A percentile compares a stretch with the other conserved stretches of the same genome.
Evolutionary conservation across 2,888 invertebrate genomes (phyloP).

Genomic region (Shargacucullia verbasci): DNA sequence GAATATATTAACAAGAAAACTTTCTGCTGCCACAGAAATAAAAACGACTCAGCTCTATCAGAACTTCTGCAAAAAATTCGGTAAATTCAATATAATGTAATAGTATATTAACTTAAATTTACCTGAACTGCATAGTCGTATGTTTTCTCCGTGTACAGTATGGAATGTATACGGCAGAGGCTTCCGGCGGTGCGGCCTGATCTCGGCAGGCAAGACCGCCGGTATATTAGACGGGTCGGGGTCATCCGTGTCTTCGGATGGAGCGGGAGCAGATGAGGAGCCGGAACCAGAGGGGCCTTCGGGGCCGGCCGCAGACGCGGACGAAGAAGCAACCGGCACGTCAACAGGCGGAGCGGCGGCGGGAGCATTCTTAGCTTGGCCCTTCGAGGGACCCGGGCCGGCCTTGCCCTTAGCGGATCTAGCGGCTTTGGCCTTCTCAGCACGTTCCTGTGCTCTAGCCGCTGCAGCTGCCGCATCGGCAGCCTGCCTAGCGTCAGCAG

Average conservation of each 20-base stretch:
- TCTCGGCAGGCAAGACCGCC: conserved; percentile 29
- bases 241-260: not conserved
- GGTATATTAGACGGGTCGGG: not conserved
- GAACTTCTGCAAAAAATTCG: too few relatives aligned
- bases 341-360: not conserved
- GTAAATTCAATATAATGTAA: too few relatives aligned
- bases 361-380: conserved; percentile 32
- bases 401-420: too few relatives aligned
- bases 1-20: too few relatives aligned
- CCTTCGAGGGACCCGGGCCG: conserved; percentile 8
- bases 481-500: conserved; percentile 16
- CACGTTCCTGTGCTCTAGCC: conserved; percentile 15
- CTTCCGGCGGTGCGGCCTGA: conserved; percentile 64
- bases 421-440: conserved; percentile 18
- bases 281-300: not conserved
- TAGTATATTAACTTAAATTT: not conserved
- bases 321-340: conserved; percentile 13
- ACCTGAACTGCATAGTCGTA: conserved; percentile 89
- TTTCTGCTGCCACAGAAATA: too few relatives aligned
- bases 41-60: too few relatives aligned
- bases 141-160: conserved; percentile 95
- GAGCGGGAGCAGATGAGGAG: not conserved
- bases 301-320: not conserved
- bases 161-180: conserved; percentile 92
- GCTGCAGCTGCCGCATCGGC: conserved; percentile 6